Base-by-base conservation (phyloP, 2,113 vertebrate genomes). In the Pseudonaja textilis region DNA sequence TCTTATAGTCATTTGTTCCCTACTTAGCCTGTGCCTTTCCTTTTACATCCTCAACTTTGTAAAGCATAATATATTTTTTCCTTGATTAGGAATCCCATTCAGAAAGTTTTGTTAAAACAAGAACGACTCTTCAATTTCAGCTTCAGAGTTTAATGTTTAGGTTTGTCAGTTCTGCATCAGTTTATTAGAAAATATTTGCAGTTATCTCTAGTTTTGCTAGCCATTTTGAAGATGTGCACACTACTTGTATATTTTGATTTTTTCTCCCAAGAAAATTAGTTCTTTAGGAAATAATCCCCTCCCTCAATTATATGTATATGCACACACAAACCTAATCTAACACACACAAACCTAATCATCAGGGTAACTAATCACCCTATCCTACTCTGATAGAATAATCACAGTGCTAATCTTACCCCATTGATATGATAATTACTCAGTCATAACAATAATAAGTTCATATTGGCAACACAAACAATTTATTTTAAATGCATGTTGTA, bases 401-500 rank as follows among this genome's bases (percentile, higher is more conserved):
- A 95, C 93, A 74, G 16, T 74, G 69, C n/a, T 74, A 74, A 74
- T 74, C 69, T 74, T 81, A 74, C 39, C 69, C 5, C 11, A 64
- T 91, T 94, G 93, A 90, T 74, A 3, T 34, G 7, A 93, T 93
- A 96, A 97, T 93, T 90, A 95, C 93, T 88, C 54, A 96, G 85
- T 52, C n/a, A 94, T 90, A 94, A 96, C 93, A 20, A 20, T 95
- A 95, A 95, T 29, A 94, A 93, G 69, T 92, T 97, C 87, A 90
- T 93, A 87, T 4, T 96, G 91, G 59, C 69, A 96, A 93, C 92
- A 57, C 85, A 96, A 93, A 95, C 69, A 92, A 92, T 95, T 93
- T 86, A 29, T 22, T 95, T 96, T 95, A 25, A 93, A 94, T 61
- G 93, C 95, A 94, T 97, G 59, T 91, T 94, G 59, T 88, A 95